Evolutionary conservation across 2,888 invertebrate species (phyloP).

Genomic region (Suillia variegata): DNA sequence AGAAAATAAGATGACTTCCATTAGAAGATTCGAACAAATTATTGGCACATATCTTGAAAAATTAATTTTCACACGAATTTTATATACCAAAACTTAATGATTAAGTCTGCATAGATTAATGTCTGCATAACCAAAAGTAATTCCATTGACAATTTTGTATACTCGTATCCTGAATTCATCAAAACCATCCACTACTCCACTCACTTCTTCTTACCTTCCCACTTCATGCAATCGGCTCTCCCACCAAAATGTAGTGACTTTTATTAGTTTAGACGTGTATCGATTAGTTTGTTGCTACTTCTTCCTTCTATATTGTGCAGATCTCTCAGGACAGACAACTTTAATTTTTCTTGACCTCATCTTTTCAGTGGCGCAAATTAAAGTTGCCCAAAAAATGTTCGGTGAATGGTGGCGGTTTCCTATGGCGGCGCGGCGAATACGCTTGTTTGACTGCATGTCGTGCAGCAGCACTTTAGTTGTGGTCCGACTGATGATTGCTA

Average conservation of each 20-base stretch:
- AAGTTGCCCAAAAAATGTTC: not conserved
- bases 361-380: not conserved
- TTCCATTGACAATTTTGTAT: too few species aligned
- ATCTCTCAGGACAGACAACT: not conserved
- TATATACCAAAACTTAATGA: too few species aligned
- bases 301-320: not conserved
- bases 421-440: not conserved
- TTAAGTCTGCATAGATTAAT: too few species aligned
- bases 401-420: not conserved
- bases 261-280: constrained; percentile 31
- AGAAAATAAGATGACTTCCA: too few species aligned
- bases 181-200: not conserved
- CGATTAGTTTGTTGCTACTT: constrained; percentile 27
- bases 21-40: too few species aligned
- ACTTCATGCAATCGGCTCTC: too few species aligned
- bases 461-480: too few species aligned
- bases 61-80: too few species aligned
- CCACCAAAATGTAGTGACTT: constrained; percentile 21
- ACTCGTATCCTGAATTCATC: not conserved
- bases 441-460: not conserved
- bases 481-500: too few species aligned
- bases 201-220: too few species aligned
- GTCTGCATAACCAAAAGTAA: too few species aligned
- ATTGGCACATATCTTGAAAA: too few species aligned
- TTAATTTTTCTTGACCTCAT: not conserved